Percentiles rank a stretch among this genome's conserved stretches.
phyloP scores from a whole-genome alignment of 2,888 invertebrate genomes.

The Dynastes maya region DNA sequence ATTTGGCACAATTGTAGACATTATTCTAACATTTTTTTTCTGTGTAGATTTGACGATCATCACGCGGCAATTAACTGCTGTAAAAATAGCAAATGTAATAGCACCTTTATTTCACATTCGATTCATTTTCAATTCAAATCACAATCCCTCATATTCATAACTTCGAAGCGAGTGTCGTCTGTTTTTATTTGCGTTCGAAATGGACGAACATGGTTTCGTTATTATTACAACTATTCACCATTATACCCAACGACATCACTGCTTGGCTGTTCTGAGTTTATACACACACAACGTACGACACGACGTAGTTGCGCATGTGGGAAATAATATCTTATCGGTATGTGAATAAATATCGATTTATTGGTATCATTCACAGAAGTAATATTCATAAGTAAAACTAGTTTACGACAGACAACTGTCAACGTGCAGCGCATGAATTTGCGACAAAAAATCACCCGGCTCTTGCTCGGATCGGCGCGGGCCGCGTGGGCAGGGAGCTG shows the following conservation, averaged over 20 bases:
- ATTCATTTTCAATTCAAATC: background rate
- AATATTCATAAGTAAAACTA: conserved; percentile 55
- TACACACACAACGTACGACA: background rate
- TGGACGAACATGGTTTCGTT: conserved; percentile 21
- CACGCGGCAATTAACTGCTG: too few relatives aligned
- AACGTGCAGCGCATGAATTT: conserved; percentile 45
- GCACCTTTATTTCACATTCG: too few relatives aligned
- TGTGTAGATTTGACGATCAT: too few relatives aligned
- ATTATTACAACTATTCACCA: background rate
- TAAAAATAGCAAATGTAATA: too few relatives aligned
- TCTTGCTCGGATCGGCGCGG: background rate
- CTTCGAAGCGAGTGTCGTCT: background rate
- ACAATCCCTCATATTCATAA: background rate
- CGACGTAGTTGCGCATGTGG: conserved; percentile 42
- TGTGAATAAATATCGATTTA: conserved; percentile 54
- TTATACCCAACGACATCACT: background rate
- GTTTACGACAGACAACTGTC: conserved; percentile 52
- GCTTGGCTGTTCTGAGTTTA: too few relatives aligned
- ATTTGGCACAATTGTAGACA: too few relatives aligned
- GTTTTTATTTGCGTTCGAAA: conserved; percentile 32
- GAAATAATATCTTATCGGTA: conserved; percentile 55
- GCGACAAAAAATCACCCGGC: conserved; percentile 20
- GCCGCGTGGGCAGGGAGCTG: background rate
- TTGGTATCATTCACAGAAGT: conserved; percentile 55
- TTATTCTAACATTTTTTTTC: too few relatives aligned